Conservation (phyloP, 2,113 vertebrate species). For the Seriola aureovittata region DNA sequence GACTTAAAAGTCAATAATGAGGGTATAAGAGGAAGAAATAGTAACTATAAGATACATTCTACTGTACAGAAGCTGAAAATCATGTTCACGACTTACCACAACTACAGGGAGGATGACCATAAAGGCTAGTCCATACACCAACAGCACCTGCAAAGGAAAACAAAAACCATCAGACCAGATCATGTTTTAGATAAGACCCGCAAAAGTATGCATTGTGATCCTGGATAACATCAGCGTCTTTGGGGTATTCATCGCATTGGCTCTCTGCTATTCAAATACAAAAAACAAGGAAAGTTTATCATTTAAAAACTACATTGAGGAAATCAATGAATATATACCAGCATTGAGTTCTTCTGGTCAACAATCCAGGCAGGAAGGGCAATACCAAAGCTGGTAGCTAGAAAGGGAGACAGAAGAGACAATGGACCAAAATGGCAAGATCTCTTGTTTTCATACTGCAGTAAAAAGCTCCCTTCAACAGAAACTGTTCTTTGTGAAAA, state of each 20-base stretch:
- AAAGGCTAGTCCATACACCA: conserved; percentile 98
- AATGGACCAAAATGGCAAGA: conserved; percentile 7
- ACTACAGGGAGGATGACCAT: conserved; percentile 99
- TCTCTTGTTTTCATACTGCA: not conserved
- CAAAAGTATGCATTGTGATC: not conserved
- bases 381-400: conserved; percentile 97
- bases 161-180: not conserved
- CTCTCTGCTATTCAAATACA: not conserved
- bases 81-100: conserved; percentile 87
- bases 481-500: not conserved
- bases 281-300: not conserved
- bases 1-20: not conserved
- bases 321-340: conserved; percentile 84
- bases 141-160: conserved; percentile 88
- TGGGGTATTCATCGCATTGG: not conserved
- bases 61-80: not conserved
- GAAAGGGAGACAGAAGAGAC: not conserved
- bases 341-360: conserved; percentile 99
- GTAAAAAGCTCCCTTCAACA: not conserved
- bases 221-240: not conserved
- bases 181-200: not conserved
- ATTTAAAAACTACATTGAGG: not conserved
- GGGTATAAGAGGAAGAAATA: not conserved
- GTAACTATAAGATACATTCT: not conserved
- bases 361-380: conserved; percentile 99